Conservation (phyloP, 2,888 invertebrate species). For the Chesias legatella region DNA sequence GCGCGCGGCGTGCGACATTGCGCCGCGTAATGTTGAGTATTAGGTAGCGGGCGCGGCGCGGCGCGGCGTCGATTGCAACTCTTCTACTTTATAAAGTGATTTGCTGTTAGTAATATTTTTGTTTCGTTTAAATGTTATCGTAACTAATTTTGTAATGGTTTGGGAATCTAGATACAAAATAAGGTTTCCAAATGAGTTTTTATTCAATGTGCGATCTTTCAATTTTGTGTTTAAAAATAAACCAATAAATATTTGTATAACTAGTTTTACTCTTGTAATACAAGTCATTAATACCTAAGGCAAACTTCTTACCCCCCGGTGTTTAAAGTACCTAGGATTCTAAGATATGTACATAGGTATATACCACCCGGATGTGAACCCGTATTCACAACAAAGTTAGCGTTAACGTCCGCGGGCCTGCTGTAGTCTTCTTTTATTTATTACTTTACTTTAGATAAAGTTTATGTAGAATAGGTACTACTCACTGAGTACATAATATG, state of each 20-base stretch:
- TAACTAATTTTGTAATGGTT: conserved; percentile 72
- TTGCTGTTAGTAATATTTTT: conserved; percentile 75
- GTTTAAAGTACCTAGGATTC: too few relatives aligned
- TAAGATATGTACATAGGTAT: too few relatives aligned
- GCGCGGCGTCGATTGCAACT: conserved; percentile 61
- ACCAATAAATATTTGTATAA: conserved; percentile 64
- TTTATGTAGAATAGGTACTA: too few relatives aligned
- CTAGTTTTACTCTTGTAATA: conserved; percentile 17
- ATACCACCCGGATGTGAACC: too few relatives aligned
- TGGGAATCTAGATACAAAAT: conserved; percentile 57
- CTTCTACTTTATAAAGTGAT: conserved; percentile 66
- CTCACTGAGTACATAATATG: too few relatives aligned
- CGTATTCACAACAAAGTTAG: too few relatives aligned
- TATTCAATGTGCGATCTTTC: conserved; percentile 72
- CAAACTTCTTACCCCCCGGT: too few relatives aligned
- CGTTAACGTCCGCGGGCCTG: too few relatives aligned
- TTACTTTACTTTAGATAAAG: too few relatives aligned
- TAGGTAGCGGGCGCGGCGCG: too few relatives aligned
- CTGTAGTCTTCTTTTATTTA: too few relatives aligned
- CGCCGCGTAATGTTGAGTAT: conserved; percentile 73
- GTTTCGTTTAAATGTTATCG: conserved; percentile 76
- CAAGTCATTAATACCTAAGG: too few relatives aligned
- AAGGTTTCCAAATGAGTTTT: conserved; percentile 65
- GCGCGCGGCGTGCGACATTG: conserved; percentile 64
- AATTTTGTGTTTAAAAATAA: conserved; percentile 78